phyloP scores from a whole-genome alignment of 2,113 vertebrate genomes.

The Hemichromis elongatus region DNA sequence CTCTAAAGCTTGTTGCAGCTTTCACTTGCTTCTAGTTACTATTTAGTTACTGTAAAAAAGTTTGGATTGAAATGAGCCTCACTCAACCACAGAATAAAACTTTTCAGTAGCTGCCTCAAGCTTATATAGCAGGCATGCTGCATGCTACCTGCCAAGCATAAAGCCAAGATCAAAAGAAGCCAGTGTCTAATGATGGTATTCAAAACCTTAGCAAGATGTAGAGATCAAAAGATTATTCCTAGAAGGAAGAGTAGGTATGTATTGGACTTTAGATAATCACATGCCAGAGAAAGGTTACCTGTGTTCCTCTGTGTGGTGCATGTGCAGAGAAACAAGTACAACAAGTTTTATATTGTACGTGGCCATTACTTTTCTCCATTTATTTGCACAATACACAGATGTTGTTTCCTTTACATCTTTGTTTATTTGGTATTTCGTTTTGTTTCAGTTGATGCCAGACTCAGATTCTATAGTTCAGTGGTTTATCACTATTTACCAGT shows the following conservation, averaged over 20 bases:
- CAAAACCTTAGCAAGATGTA: not conserved
- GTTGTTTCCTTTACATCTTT: not conserved
- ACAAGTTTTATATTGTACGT: not conserved
- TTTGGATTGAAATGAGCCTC: not conserved
- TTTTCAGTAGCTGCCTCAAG: not conserved
- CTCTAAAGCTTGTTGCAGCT: not conserved
- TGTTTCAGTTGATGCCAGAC: not conserved
- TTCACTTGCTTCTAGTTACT: not conserved
- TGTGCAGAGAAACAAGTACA: not conserved
- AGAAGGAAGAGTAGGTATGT: not conserved
- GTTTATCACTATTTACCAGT: not conserved
- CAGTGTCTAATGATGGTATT: not conserved
- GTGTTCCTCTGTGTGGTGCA: not conserved
- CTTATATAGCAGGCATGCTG: not conserved
- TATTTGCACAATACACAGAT: not conserved
- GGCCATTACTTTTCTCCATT: not conserved
- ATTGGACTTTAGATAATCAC: not conserved
- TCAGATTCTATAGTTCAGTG: not conserved
- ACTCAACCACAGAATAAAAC: not conserved
- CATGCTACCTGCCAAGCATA: not conserved
- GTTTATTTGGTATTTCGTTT: not conserved
- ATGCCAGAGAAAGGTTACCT: not conserved
- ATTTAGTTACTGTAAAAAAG: not conserved
- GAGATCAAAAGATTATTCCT: not conserved
- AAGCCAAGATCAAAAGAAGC: not conserved